Conservation (phyloP, 1,140 invertebrate genomes). For the roundworm (Caenorhabditis elegans) region DNA sequence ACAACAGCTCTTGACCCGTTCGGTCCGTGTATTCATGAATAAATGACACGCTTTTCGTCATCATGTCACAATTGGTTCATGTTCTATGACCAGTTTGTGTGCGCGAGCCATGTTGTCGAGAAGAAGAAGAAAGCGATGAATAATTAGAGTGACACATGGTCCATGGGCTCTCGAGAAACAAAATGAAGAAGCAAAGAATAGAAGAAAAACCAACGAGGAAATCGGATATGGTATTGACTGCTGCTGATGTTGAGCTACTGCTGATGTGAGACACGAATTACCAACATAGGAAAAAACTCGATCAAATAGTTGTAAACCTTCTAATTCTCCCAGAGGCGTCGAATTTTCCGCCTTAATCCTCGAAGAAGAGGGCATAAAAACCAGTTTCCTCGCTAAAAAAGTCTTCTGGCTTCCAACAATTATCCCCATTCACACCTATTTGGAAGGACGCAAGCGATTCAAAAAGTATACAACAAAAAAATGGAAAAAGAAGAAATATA, state of each 20-base stretch:
- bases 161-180: background rate
- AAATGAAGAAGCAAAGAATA: background rate
- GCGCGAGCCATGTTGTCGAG: background rate
- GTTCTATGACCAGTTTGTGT: no score
- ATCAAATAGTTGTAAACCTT: no score
- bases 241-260: no score
- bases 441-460: no score
- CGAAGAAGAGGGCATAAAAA: background rate
- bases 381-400: no score
- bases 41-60: background rate
- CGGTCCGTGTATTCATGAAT: constrained; percentile 24
- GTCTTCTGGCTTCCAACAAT: background rate
- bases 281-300: no score
- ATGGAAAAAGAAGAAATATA: background rate
- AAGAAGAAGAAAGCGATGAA: no score
- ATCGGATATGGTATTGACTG: background rate
- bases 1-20: no score
- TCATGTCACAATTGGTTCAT: constrained; percentile 13
- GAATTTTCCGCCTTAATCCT: constrained; percentile 6
- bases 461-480: no score
- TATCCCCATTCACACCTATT: background rate
- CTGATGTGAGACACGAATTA: no score
- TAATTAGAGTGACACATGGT: constrained; percentile 29
- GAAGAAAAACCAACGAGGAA: background rate
- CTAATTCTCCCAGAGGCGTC: background rate